These are phyloP conservation scores for Tachystola acroxantha DNA, from an alignment of 2,888 invertebrate genomes.

Conservation along the genomic window DNA sequence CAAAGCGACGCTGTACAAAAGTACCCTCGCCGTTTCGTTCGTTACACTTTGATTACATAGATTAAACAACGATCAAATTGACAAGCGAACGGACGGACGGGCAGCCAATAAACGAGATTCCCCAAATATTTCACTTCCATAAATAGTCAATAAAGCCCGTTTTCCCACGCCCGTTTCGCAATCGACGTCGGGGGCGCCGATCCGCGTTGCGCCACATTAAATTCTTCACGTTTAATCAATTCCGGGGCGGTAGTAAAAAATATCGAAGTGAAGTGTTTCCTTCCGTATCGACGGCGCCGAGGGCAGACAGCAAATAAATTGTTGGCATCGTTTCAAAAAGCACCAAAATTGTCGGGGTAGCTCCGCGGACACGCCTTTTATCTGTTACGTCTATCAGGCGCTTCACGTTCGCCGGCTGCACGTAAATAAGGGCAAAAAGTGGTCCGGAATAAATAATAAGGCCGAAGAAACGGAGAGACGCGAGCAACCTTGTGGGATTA, in stretches of 20 bases:
- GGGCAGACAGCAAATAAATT: slow-evolving; percentile 66
- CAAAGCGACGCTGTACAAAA: slow-evolving; percentile 11
- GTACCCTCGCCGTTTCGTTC: slow-evolving; percentile 14
- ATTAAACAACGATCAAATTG: slow-evolving; percentile 43
- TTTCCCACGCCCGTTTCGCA: slow-evolving; percentile 50
- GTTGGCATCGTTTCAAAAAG: slow-evolving; percentile 69
- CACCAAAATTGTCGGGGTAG: slow-evolving; percentile 58
- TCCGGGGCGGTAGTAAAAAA: slow-evolving; percentile 50
- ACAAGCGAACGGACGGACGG: slow-evolving; percentile 40
- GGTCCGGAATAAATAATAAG: slow-evolving; percentile 46
- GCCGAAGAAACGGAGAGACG: slow-evolving; percentile 29
- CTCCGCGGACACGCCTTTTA: slow-evolving; percentile 69
- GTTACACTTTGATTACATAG: slow-evolving; percentile 31
- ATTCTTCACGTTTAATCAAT: slow-evolving; percentile 70
- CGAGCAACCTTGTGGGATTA: slow-evolving; percentile 37
- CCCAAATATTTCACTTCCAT: slow-evolving; percentile 50
- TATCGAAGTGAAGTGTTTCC: slow-evolving; percentile 56
- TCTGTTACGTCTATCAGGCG: slow-evolving; percentile 67
- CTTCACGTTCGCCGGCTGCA: slow-evolving; percentile 42
- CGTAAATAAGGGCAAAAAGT: slow-evolving; percentile 56
- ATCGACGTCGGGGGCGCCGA: slow-evolving; percentile 42
- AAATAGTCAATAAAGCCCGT: slow-evolving; percentile 51
- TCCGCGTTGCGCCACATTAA: slow-evolving; percentile 58
- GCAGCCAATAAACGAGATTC: slow-evolving; percentile 51
- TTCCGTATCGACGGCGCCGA: slow-evolving; percentile 51